phyloP scores from a whole-genome alignment of 2,113 vertebrate species.

The Corythornis vintsioides region DNA sequence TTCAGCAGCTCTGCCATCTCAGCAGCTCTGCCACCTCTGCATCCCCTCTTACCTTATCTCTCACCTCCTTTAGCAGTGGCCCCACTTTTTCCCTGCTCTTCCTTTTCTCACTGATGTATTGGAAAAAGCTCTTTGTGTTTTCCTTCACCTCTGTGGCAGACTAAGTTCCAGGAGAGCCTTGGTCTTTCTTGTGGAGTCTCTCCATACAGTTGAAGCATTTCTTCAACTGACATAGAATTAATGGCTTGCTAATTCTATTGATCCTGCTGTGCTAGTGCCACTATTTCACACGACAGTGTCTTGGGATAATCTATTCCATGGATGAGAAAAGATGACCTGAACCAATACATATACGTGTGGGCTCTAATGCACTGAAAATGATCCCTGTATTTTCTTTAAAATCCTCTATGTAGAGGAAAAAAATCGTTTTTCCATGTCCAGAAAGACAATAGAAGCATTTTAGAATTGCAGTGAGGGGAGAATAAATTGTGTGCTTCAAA shows the following conservation, averaged over 20 bases:
- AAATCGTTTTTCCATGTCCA: neutral
- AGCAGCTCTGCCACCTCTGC: too few relatives aligned
- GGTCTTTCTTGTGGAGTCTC: too few relatives aligned
- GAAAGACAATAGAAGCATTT: neutral
- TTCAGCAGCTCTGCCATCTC: too few relatives aligned
- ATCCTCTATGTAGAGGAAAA: neutral
- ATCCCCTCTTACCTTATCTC: too few relatives aligned
- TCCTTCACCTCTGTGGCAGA: too few relatives aligned
- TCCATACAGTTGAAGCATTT: neutral
- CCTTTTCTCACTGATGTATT: too few relatives aligned
- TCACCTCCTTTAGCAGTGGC: too few relatives aligned
- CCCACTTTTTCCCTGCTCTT: too few relatives aligned
- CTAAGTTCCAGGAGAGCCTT: too few relatives aligned
- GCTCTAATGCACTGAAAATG: neutral
- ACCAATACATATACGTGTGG: neutral
- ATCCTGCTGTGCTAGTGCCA: neutral
- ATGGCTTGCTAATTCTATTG: slow-evolving; percentile 21
- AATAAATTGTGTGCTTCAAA: slow-evolving; percentile 17
- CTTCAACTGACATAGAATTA: slow-evolving; percentile 17
- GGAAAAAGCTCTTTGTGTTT: too few relatives aligned
- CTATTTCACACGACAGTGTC: neutral
- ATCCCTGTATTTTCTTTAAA: neutral
- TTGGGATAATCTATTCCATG: neutral
- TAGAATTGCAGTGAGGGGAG: neutral
- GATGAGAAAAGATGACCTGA: neutral